A percentile compares a stretch with the other conserved stretches of the same genome.
phyloP scores from a whole-genome alignment of 2,888 invertebrate genomes.

The Sarcophaga rosellei region DNA sequence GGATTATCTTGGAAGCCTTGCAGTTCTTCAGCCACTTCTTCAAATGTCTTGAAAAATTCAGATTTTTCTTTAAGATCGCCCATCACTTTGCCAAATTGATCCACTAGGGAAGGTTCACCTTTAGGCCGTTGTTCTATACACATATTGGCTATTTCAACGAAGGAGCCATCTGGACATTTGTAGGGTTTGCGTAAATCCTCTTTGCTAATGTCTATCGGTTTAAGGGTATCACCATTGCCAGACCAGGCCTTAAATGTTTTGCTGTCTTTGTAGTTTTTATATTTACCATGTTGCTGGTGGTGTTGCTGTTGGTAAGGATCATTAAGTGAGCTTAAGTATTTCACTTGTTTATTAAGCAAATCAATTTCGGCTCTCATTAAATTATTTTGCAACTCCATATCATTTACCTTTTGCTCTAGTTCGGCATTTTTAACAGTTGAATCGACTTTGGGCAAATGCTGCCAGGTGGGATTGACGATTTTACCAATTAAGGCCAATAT shows the following conservation, averaged over 20 bases:
- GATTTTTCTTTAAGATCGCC: slow-evolving; percentile 72
- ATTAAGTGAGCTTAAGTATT: slow-evolving; percentile 73
- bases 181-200: slow-evolving; percentile 74
- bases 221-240: slow-evolving; percentile 73
- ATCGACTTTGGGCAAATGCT: slow-evolving; percentile 51
- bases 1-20: slow-evolving; percentile 57
- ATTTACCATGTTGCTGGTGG: slow-evolving; percentile 16
- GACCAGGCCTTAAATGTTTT: slow-evolving; percentile 76
- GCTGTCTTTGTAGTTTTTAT: slow-evolving; percentile 47
- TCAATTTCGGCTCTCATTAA: slow-evolving; percentile 79
- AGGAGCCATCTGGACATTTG: slow-evolving; percentile 75
- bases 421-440: slow-evolving; percentile 55
- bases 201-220: slow-evolving; percentile 73
- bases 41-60: slow-evolving; percentile 71
- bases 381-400: slow-evolving; percentile 78
- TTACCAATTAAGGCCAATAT: slow-evolving; percentile 76
- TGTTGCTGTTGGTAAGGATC: slow-evolving; percentile 41
- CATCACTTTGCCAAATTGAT: slow-evolving; percentile 73
- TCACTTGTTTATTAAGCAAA: slow-evolving; percentile 77
- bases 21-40: slow-evolving; percentile 72
- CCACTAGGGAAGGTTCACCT: slow-evolving; percentile 64
- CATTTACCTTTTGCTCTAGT: slow-evolving; percentile 73
- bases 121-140: slow-evolving; percentile 72
- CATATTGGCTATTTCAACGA: slow-evolving; percentile 75
- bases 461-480: slow-evolving; percentile 75